Evolutionary conservation across 2,888 invertebrate species (phyloP).

Genomic region (Melanostoma scalare): DNA sequence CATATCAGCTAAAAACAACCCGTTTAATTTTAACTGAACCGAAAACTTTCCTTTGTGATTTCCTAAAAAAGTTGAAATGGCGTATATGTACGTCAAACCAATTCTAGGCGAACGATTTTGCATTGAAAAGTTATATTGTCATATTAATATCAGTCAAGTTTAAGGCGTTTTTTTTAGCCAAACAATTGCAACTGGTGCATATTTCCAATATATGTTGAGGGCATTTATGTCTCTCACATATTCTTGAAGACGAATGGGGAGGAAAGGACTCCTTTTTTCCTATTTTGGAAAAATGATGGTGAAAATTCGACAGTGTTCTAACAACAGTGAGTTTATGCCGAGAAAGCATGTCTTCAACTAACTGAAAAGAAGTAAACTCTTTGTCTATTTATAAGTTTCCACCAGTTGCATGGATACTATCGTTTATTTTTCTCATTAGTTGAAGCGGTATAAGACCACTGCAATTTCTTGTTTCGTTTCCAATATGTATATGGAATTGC

Average conservation of each 20-base stretch:
- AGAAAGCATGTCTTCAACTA: constrained; percentile 74
- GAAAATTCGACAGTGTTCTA: constrained; percentile 64
- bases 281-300: constrained; percentile 39
- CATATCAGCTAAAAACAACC: too few relatives aligned
- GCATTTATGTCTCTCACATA: too few relatives aligned
- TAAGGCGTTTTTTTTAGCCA: too few relatives aligned
- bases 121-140: too few relatives aligned
- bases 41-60: too few relatives aligned
- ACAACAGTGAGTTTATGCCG: constrained; percentile 61
- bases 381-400: constrained; percentile 76
- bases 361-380: constrained; percentile 77
- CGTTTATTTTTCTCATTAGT: constrained; percentile 74
- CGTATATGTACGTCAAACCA: too few relatives aligned
- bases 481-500: constrained; percentile 75
- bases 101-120: too few relatives aligned
- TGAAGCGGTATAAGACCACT: constrained; percentile 74
- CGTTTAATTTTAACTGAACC: too few relatives aligned
- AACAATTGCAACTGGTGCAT: too few relatives aligned
- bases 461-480: constrained; percentile 74
- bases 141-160: too few relatives aligned
- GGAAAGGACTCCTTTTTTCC: constrained; percentile 28
- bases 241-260: constrained; percentile 34
- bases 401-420: constrained; percentile 72
- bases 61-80: too few relatives aligned
- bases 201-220: too few relatives aligned